phyloP scores from a whole-genome alignment of 2,888 invertebrate genomes.

The Hecatera dysodea region DNA sequence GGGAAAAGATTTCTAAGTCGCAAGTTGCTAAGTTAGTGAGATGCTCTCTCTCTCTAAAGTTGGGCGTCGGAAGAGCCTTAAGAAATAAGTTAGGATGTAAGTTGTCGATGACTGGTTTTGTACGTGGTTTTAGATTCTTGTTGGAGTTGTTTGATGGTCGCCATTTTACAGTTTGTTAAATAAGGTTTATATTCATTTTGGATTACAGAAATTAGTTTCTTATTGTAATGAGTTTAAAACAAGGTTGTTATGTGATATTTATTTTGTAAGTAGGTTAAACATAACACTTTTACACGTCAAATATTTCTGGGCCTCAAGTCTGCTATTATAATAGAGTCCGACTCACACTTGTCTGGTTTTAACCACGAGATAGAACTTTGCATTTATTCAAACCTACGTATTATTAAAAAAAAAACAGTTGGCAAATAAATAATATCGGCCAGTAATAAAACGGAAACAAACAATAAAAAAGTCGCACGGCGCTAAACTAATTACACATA shows the following conservation, averaged over 20 bases:
- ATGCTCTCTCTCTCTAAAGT: constrained; percentile 44
- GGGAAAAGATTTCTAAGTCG: constrained; percentile 64
- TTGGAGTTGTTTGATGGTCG: not conserved
- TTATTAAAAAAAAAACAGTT: not conserved
- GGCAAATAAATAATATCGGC: constrained; percentile 20
- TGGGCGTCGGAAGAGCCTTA: constrained; percentile 36
- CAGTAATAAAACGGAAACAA: constrained; percentile 28
- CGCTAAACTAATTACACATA: constrained; percentile 30
- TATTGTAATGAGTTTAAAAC: not conserved
- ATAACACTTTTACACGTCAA: too few relatives aligned
- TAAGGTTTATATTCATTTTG: not conserved
- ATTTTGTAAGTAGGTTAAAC: too few relatives aligned
- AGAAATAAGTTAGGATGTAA: constrained; percentile 46
- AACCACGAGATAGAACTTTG: too few relatives aligned
- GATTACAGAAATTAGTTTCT: not conserved
- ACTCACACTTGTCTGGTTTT: too few relatives aligned
- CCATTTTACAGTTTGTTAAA: not conserved
- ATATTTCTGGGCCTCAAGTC: too few relatives aligned
- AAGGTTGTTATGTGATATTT: too few relatives aligned
- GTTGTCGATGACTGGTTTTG: constrained; percentile 39
- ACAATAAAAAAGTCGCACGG: constrained; percentile 23
- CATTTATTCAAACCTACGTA: too few relatives aligned
- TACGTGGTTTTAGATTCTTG: constrained; percentile 17
- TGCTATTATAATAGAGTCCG: too few relatives aligned
- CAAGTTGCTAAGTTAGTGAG: constrained; percentile 61